phyloP scores from a whole-genome alignment of 23 tunicate species.

The Styela clava region DNA sequence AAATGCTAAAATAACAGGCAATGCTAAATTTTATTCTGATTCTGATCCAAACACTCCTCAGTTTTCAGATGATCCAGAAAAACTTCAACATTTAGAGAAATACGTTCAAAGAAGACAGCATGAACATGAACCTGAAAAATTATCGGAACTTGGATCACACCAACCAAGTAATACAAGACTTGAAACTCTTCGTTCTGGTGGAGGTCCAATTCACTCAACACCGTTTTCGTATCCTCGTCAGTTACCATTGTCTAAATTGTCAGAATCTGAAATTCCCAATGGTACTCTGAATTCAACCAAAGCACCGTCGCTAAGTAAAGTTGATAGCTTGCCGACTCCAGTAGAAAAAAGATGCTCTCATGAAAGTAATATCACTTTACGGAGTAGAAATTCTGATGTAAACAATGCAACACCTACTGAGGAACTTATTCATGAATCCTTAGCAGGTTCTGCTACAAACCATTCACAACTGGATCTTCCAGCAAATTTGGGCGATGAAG shows the following conservation, averaged over 20 bases:
- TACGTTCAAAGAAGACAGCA: slow-evolving; percentile 10
- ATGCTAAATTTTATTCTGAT: slow-evolving; percentile 42
- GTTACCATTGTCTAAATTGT: background rate
- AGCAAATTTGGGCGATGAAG: background rate
- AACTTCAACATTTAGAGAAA: slow-evolving; percentile 50
- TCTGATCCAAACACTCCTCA: slow-evolving; percentile 67
- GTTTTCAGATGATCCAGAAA: slow-evolving; percentile 53
- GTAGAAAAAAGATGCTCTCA: background rate
- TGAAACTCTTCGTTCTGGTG: background rate
- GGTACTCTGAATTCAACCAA: background rate
- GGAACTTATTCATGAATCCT: background rate
- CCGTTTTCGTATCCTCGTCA: background rate
- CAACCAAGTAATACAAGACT: background rate
- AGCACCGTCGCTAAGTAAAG: background rate
- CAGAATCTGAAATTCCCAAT: background rate
- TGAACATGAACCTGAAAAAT: background rate
- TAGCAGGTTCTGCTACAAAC: background rate
- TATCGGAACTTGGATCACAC: background rate
- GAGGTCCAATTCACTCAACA: background rate
- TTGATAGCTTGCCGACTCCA: background rate
- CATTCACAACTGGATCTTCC: background rate
- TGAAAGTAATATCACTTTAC: background rate
- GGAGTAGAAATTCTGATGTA: background rate
- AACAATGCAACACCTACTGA: background rate
- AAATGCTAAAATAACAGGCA: slow-evolving; percentile 17